phyloP scores from a whole-genome alignment of 2,888 invertebrate genomes.

The Conus canariensis region DNA sequence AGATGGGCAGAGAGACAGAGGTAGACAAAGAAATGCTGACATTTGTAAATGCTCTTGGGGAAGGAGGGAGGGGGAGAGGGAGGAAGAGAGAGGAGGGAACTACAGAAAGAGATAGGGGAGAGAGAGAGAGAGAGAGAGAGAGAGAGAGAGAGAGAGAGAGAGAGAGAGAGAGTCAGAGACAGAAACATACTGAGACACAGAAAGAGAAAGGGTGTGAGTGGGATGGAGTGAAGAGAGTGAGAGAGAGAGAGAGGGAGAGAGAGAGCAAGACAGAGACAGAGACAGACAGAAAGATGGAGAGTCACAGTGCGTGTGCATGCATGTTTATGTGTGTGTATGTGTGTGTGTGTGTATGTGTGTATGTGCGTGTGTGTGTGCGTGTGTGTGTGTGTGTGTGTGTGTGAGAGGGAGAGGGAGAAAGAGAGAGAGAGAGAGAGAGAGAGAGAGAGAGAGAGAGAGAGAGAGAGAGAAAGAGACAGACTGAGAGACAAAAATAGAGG shows the following conservation, averaged over 20 bases:
- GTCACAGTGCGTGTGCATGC: too few relatives aligned
- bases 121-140: slow-evolving; percentile 8
- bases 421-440: background rate
- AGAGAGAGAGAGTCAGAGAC: background rate
- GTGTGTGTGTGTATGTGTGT: too few relatives aligned
- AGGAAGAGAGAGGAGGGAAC: background rate
- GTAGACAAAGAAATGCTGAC: background rate
- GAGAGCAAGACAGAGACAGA: background rate
- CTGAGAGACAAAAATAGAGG: background rate
- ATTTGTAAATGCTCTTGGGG: too few relatives aligned
- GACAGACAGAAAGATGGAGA: background rate
- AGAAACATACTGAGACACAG: background rate
- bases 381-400: too few relatives aligned
- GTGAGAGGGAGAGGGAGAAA: background rate
- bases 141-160: background rate
- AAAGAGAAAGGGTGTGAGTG: background rate
- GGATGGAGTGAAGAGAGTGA: too few relatives aligned
- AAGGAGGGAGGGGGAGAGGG: background rate
- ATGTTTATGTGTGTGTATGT: too few relatives aligned
- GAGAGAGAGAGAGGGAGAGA: too few relatives aligned
- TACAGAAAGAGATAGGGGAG: background rate
- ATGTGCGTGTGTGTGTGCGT: too few relatives aligned
- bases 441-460: background rate
- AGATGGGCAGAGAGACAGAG: background rate
- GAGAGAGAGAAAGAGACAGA: background rate